These are phyloP conservation scores for Liparis tanakae DNA, from an alignment of 2,797 vertebrate species.

Conservation along the genomic window DNA sequence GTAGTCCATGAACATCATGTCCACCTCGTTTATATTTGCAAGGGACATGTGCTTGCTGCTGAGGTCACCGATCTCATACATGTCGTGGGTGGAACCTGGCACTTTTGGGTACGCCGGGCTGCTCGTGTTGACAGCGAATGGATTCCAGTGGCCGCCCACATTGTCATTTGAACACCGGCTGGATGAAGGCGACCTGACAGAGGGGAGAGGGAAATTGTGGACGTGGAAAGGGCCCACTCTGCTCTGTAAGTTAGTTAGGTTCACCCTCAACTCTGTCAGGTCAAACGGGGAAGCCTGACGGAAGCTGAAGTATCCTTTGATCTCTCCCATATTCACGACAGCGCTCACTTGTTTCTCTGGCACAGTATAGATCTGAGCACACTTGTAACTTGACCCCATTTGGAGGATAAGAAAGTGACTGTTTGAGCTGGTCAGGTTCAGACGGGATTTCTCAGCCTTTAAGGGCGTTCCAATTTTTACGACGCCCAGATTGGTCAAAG, in stretches of 20 bases:
- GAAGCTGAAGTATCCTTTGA: conserved; percentile 80
- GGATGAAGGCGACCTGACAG: conserved; percentile 46
- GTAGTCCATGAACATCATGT: conserved; percentile 73
- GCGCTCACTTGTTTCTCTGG: conserved; percentile 75
- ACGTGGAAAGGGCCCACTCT: conserved; percentile 77
- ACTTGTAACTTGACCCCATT: conserved; percentile 58
- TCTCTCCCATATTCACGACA: conserved; percentile 78
- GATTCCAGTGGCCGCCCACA: conserved; percentile 85
- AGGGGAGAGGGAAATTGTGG: conserved; percentile 82
- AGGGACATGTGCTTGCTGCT: conserved; percentile 81
- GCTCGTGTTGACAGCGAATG: conserved; percentile 67
- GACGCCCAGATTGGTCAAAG: conserved; percentile 63
- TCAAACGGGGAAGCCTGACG: conserved; percentile 84
- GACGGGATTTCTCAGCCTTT: conserved; percentile 71
- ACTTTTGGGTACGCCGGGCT: conserved; percentile 67
- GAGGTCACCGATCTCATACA: conserved; percentile 84
- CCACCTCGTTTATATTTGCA: background rate
- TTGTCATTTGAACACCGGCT: conserved; percentile 79
- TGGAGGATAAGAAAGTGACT: conserved; percentile 69
- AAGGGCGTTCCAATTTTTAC: conserved; percentile 73
- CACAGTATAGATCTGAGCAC: conserved; percentile 73
- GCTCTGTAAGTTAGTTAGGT: conserved; percentile 72
- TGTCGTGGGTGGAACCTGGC: conserved; percentile 79
- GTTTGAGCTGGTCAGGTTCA: conserved; percentile 54
- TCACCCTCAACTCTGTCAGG: conserved; percentile 73